Evolutionary conservation across 1,140 invertebrate genomes (phyloP).

Genomic region (Pararge aegeria): DNA sequence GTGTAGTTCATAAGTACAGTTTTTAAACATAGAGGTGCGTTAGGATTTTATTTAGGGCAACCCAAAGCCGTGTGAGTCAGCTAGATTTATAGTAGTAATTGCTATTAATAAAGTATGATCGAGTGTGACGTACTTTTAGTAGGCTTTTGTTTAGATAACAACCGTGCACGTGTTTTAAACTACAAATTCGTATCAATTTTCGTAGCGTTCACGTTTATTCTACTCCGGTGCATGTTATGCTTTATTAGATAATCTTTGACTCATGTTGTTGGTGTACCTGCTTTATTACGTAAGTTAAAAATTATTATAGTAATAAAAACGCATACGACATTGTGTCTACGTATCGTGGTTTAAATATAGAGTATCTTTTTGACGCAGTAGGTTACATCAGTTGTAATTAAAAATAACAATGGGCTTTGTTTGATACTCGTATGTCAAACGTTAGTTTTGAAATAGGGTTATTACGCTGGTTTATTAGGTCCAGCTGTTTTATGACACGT

Average conservation of each 20-base stretch:
- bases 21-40: too few relatives aligned
- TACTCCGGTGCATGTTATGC: slow-evolving; percentile 6
- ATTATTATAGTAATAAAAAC: not conserved
- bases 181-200: not conserved
- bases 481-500: too few relatives aligned
- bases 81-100: not conserved
- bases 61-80: not conserved
- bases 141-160: slow-evolving; percentile 1
- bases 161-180: not conserved
- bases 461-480: too few relatives aligned
- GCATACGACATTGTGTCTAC: too few relatives aligned
- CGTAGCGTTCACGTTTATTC: slow-evolving; percentile 4
- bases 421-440: not conserved
- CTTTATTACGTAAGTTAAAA: not conserved
- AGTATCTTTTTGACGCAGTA: not conserved
- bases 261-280: not conserved
- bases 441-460: not conserved
- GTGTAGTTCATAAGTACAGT: too few relatives aligned
- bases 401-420: slow-evolving; percentile 1
- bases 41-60: too few relatives aligned
- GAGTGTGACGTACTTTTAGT: not conserved
- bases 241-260: slow-evolving; percentile 19
- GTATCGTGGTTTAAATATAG: not conserved
- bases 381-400: not conserved
- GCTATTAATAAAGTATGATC: not conserved